Evolutionary conservation across 2,797 vertebrate species (phyloP).

Genomic region (Psittacula echo): DNA sequence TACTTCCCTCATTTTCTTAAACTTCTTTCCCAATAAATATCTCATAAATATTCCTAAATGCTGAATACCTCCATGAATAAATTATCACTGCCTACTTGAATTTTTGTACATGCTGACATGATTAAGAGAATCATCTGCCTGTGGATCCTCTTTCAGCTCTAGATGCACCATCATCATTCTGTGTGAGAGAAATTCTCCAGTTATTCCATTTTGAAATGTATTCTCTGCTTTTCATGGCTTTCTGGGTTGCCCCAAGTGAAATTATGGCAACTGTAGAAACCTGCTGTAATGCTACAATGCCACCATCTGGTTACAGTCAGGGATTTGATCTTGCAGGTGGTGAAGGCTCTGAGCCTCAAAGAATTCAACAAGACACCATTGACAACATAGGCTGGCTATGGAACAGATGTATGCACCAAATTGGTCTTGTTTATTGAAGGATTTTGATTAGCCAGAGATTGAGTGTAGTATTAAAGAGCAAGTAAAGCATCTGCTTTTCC

Average conservation of each 20-base stretch:
- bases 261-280: constrained; percentile 1
- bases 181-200: not conserved
- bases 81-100: not conserved
- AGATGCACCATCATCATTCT: not conserved
- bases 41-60: not conserved
- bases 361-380: not conserved
- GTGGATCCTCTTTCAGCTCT: not conserved
- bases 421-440: not conserved
- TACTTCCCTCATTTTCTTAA: not conserved
- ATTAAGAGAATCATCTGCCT: not conserved
- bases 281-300: constrained; percentile 65
- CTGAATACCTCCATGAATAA: not conserved
- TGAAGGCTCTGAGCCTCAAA: not conserved
- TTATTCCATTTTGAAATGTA: not conserved
- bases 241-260: not conserved
- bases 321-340: constrained; percentile 23
- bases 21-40: not conserved
- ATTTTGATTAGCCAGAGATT: constrained; percentile 22
- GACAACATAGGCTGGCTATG: not conserved
- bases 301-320: constrained; percentile 68
- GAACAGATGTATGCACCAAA: not conserved
- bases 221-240: not conserved
- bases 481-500: not conserved
- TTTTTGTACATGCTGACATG: not conserved
- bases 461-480: not conserved